These are phyloP conservation scores for Brachymystax lenok DNA, from an alignment of 2,797 vertebrate species.

Conservation along the genomic window DNA sequence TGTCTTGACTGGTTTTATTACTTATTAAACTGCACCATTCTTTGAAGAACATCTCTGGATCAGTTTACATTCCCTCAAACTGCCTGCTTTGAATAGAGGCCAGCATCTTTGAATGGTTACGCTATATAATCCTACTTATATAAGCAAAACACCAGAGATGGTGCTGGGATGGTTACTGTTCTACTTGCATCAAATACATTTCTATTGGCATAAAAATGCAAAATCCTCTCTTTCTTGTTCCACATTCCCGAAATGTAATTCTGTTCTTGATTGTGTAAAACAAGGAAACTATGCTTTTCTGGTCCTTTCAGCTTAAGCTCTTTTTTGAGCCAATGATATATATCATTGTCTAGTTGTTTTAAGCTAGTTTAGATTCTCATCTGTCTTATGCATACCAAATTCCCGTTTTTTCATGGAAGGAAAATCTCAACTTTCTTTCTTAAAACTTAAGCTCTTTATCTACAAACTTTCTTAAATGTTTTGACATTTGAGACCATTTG, in stretches of 20 bases:
- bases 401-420: slow-evolving; percentile 40
- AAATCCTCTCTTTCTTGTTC: slow-evolving; percentile 19
- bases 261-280: slow-evolving; percentile 34
- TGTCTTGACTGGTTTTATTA: slow-evolving; percentile 43
- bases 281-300: slow-evolving; percentile 17
- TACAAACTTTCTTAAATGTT: slow-evolving; percentile 26
- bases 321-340: slow-evolving; percentile 71
- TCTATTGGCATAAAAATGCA: slow-evolving; percentile 4
- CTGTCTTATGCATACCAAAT: background rate
- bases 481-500: slow-evolving; percentile 4
- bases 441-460: background rate
- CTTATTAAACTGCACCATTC: slow-evolving; percentile 58
- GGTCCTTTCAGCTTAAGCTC: slow-evolving; percentile 46
- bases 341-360: slow-evolving; percentile 39
- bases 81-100: slow-evolving; percentile 25
- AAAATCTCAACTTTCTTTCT: background rate
- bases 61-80: slow-evolving; percentile 59
- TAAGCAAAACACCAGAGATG: slow-evolving; percentile 10
- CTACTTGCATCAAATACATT: slow-evolving; percentile 28
- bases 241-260: background rate
- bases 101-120: slow-evolving; percentile 25
- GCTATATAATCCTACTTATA: background rate
- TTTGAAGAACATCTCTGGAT: slow-evolving; percentile 41
- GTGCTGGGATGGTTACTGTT: background rate
- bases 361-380: slow-evolving; percentile 6